phyloP scores from a whole-genome alignment of 2,113 vertebrate genomes.

The Ammodytes marinus region DNA sequence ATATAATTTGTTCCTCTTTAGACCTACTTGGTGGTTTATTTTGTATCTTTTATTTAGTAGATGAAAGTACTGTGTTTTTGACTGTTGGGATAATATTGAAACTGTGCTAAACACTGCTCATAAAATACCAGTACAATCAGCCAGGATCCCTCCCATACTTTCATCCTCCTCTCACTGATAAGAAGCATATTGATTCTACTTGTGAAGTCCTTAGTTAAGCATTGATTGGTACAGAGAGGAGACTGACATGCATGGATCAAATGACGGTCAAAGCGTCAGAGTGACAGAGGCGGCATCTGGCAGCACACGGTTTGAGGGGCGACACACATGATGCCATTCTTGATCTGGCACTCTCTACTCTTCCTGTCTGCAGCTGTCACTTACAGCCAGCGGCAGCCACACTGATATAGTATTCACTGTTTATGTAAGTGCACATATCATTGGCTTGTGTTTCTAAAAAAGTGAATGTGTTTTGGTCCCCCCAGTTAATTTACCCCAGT shows the following conservation, averaged over 20 bases:
- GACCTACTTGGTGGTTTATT: neutral
- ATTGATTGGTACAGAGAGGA: slow-evolving; percentile 50
- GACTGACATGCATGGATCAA: slow-evolving; percentile 10
- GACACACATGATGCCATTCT: slow-evolving; percentile 24
- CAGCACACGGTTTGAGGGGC: slow-evolving; percentile 22
- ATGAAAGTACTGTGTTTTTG: neutral
- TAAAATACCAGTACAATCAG: neutral
- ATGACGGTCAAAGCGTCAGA: slow-evolving; percentile 13
- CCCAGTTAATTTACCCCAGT: neutral
- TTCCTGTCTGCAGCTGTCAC: slow-evolving; percentile 21
- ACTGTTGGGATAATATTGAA: slow-evolving; percentile 10
- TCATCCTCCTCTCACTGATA: neutral
- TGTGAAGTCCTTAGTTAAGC: slow-evolving; percentile 26
- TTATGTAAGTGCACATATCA: neutral
- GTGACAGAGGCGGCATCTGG: slow-evolving; percentile 23
- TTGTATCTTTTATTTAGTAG: slow-evolving; percentile 24
- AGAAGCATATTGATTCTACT: slow-evolving; percentile 23
- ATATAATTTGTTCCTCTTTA: neutral
- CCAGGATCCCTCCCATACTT: neutral
- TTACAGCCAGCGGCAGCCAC: slow-evolving; percentile 6
- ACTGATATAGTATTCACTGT: neutral
- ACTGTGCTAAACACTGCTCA: neutral
- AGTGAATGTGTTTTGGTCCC: neutral
- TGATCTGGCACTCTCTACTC: neutral
- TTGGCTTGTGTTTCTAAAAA: neutral